Base-by-base conservation (phyloP, 2,113 vertebrate species). In the Hassar affinis region DNA sequence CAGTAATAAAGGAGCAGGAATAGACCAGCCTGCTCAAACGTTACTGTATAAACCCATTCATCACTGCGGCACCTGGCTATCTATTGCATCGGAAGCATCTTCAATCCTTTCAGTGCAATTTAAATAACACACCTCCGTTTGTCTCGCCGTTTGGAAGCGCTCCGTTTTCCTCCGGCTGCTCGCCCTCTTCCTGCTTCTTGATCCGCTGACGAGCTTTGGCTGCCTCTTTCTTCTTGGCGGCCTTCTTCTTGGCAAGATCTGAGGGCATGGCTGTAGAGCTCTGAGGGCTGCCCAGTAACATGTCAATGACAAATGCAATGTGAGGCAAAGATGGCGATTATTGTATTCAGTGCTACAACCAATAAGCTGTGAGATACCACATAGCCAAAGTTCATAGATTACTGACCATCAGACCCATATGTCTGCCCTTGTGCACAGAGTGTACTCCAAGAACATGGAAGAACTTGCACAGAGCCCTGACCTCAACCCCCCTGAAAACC, bases 181-280 rank as follows among this genome's bases (percentile, higher is more conserved):
- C 88, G n/a, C 78, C 82, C 1, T 94, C 93, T 11, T 10, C 93
- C 3, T 90, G 90, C 4, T 96, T 97, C 87, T 94, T 96, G 51
- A 96, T 93, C 47, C 96, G 93, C 87, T 95, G 94, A 20, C 96
- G 96, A 20, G 95, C 94, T 91, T 98, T 98, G 12, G 97, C 97
- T 2, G 97, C 97, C 88, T 98, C 97, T 92, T 99, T 99, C 93
- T 98, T 99, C 90, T 98, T 98, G 2, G 96, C 96, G 20, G 97
- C 97, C 87, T 99, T 99, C 92, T 99, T 99, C 91, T 98, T 99
- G 77, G 97, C 97, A 88, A 98, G 89, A 85, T 99, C 96, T 3
- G 97, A 99, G 69, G 97, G 97, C 97, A 99, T 98, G 74, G 30
- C 51, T 76, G 8, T 17, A 76, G 49, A 54, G 51, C 49, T 54